Percentiles rank a stretch among this genome's conserved stretches.
Evolutionary conservation across 1,140 invertebrate species (phyloP).

Genomic region (Cotesia chilonis): DNA sequence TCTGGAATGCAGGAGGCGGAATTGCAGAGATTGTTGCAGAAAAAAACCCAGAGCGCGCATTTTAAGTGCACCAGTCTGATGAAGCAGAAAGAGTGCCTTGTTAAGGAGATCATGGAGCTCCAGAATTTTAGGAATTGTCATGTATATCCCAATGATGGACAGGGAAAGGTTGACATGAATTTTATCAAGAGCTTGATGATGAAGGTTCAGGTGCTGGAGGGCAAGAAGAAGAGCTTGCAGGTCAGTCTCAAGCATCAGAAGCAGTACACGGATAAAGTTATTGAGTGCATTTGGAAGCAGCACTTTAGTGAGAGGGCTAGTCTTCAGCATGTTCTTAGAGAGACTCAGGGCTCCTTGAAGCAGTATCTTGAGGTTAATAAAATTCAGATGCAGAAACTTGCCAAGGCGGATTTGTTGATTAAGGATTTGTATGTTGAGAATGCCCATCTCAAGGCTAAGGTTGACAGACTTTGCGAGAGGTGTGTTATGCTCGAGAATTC

Average conservation of each 20-base stretch:
- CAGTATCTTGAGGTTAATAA: slow-evolving; percentile 70
- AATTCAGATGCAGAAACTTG: slow-evolving; percentile 69
- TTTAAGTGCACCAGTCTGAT: slow-evolving; percentile 62
- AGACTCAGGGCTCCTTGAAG: slow-evolving; percentile 70
- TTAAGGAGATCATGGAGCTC: slow-evolving; percentile 64
- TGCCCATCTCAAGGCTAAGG: slow-evolving; percentile 73
- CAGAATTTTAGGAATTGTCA: slow-evolving; percentile 50
- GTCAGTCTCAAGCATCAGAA: slow-evolving; percentile 72
- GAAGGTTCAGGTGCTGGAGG: slow-evolving; percentile 67
- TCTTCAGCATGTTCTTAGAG: slow-evolving; percentile 69
- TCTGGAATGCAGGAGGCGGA: slow-evolving; percentile 47
- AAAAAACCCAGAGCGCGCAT: slow-evolving; percentile 58
- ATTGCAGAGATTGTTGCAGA: slow-evolving; percentile 59
- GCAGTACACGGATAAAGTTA: slow-evolving; percentile 70
- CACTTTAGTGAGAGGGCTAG: slow-evolving; percentile 70
- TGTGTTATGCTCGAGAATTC: slow-evolving; percentile 64
- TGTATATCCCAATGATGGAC: slow-evolving; percentile 42
- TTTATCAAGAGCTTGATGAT: slow-evolving; percentile 64
- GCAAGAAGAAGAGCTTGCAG: slow-evolving; percentile 71
- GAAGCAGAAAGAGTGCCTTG: slow-evolving; percentile 63
- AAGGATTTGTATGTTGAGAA: slow-evolving; percentile 86
- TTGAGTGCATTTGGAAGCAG: slow-evolving; percentile 75
- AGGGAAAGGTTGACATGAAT: slow-evolving; percentile 55
- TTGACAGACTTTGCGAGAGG: slow-evolving; percentile 73
- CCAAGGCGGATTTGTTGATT: slow-evolving; percentile 76